phyloP scores from a whole-genome alignment of 2,113 vertebrate species.

The Nesogale talazaci region DNA sequence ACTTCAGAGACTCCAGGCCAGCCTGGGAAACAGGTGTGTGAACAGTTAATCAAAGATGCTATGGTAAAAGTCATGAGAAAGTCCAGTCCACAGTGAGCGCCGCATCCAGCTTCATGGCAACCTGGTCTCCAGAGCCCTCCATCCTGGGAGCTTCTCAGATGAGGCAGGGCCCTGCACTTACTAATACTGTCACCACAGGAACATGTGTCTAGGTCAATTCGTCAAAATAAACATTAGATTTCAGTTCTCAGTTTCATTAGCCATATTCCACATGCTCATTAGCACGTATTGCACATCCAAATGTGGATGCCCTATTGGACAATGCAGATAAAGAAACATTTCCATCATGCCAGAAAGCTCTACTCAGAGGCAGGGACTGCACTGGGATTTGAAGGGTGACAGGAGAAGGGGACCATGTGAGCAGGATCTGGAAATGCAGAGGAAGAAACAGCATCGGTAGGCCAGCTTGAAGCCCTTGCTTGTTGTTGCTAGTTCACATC shows the following conservation, averaged over 20 bases:
- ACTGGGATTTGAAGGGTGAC: neutral
- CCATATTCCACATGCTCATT: neutral
- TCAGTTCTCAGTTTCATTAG: neutral
- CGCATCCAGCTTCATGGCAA: neutral
- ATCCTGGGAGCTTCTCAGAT: neutral
- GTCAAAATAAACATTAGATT: conserved; percentile 33
- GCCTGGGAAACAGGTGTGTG: neutral
- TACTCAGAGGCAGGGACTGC: neutral
- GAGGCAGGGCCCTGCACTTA: neutral
- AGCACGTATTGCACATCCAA: too few relatives aligned
- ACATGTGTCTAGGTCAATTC: neutral
- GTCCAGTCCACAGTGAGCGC: neutral
- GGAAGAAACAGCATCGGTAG: neutral
- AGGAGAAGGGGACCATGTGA: conserved; percentile 13
- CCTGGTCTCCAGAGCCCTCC: neutral
- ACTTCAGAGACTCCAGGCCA: neutral
- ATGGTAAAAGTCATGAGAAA: neutral
- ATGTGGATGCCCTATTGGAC: neutral
- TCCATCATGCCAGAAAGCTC: neutral
- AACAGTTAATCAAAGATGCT: neutral
- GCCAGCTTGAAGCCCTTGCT: neutral
- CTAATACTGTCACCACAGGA: neutral
- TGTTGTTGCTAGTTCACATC: neutral
- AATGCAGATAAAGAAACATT: neutral
- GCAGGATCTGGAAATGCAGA: neutral